A percentile compares a stretch with the other conserved stretches of the same genome.
Conservation (phyloP, 2,888 invertebrate genomes). For the Drosophila nigricruria region DNA sequence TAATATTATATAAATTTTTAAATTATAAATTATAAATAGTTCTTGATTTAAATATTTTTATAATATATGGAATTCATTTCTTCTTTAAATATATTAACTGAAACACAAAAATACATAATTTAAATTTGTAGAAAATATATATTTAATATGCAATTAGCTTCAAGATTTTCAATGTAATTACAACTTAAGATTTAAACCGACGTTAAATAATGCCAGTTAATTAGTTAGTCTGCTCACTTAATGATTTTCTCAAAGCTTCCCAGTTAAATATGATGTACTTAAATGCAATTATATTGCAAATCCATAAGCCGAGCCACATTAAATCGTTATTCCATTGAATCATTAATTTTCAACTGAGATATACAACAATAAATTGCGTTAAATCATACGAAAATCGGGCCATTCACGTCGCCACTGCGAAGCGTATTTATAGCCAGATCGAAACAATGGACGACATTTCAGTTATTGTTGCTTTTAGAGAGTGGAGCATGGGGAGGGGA, state of each 20-base stretch:
- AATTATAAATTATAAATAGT: too few species aligned
- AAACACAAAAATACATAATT: too few species aligned
- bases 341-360: slow-evolving; percentile 37
- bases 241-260: background rate
- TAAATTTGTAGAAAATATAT: too few species aligned
- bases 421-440: slow-evolving; percentile 41
- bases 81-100: too few species aligned
- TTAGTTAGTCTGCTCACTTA: background rate
- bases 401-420: slow-evolving; percentile 15
- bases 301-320: background rate
- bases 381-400: slow-evolving; percentile 42
- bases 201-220: too few species aligned
- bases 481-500: background rate
- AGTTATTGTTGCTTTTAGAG: slow-evolving; percentile 48
- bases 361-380: slow-evolving; percentile 42
- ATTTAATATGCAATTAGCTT: too few species aligned
- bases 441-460: slow-evolving; percentile 59
- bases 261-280: background rate
- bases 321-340: slow-evolving; percentile 19
- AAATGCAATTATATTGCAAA: background rate
- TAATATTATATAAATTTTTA: too few species aligned
- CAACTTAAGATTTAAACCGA: too few species aligned
- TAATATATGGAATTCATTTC: too few species aligned
- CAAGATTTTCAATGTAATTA: too few species aligned
- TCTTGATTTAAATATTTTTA: too few species aligned